Evolutionary conservation across 2,888 invertebrate species (phyloP), one percentile per base, ranked within the genome.

Genomic region (Drosophila leonis): DNA sequence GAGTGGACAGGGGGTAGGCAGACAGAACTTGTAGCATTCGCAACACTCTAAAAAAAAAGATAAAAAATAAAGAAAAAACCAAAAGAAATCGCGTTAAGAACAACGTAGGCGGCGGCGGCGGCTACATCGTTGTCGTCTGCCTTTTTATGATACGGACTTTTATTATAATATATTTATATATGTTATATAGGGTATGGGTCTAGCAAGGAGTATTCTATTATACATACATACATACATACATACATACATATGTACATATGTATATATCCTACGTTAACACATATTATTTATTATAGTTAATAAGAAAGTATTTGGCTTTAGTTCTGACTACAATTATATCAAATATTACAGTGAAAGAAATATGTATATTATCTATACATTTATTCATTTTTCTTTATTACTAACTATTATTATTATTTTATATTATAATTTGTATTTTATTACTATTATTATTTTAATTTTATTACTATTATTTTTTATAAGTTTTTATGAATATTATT

Each of bases 1-100:
- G 8, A n/a, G n/a, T n/a, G n/a, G n/a, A n/a, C n/a, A n/a, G n/a
- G 60, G 52, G 8, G 24, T 44, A 24, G 24, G 8, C 12, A 73
- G 39, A 60, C 15, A 73, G 44, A 63, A 77, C 59, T 66, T 63
- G 55, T 65, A 72, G 62, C 60, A 76, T 65, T 76, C 65, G 49
- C 60, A 61, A 29, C 24, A 49, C n/a, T 52, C 64, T 48, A 66
- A 13, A 62, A 60, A 67, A 67, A 37, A 33, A 15, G 10, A 44
- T 9, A 48, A 44, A 27, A 48, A 24, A 15, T 29, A 29, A 51
- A 52, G 51, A 35, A 61, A 67, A 72, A 72, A 67, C 20, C 69
- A 31, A 75, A 74, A 77, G 69, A 77, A 74, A 74, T 69, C 79
- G 65, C 70, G 69, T 76, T 44, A 70, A 65, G 24, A 65, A 79